Conservation (phyloP, 2,113 vertebrate species). For the Aptenodytes forsteri region DNA sequence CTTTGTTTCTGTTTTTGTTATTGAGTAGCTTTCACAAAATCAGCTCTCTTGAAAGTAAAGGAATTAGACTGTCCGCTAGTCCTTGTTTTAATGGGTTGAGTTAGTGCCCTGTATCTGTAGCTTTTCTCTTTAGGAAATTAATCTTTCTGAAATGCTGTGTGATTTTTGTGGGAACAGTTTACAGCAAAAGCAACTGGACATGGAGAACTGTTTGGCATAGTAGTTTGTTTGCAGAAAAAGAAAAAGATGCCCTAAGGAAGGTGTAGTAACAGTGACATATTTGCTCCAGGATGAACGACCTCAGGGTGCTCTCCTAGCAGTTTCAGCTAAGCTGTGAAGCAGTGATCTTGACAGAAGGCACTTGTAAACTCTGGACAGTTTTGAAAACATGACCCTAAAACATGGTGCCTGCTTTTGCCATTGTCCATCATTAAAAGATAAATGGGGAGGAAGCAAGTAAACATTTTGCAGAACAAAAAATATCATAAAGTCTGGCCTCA, state of each 20-base stretch:
- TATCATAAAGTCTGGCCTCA: neutral
- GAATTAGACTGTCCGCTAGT: neutral
- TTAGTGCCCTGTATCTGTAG: neutral
- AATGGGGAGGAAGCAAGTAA: neutral
- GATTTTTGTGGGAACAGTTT: neutral
- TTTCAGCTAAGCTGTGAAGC: neutral
- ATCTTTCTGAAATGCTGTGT: slow-evolving; percentile 17
- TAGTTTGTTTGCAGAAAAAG: neutral
- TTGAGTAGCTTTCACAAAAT: neutral
- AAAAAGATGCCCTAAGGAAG: neutral
- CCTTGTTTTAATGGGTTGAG: neutral
- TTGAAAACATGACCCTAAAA: neutral
- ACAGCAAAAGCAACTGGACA: neutral
- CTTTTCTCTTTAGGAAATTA: slow-evolving; percentile 8
- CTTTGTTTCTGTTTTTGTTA: slow-evolving; percentile 17
- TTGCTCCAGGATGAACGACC: neutral
- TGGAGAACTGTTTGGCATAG: neutral
- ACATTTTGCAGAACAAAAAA: neutral
- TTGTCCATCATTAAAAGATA: neutral
- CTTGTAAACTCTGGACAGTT: neutral
- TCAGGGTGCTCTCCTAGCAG: neutral
- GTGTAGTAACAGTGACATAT: neutral
- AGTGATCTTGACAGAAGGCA: neutral
- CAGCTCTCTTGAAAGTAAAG: slow-evolving; percentile 1
- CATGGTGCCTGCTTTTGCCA: neutral